phyloP scores from a whole-genome alignment of 2,113 vertebrate genomes.

The Nothocercus nigrocapillus region DNA sequence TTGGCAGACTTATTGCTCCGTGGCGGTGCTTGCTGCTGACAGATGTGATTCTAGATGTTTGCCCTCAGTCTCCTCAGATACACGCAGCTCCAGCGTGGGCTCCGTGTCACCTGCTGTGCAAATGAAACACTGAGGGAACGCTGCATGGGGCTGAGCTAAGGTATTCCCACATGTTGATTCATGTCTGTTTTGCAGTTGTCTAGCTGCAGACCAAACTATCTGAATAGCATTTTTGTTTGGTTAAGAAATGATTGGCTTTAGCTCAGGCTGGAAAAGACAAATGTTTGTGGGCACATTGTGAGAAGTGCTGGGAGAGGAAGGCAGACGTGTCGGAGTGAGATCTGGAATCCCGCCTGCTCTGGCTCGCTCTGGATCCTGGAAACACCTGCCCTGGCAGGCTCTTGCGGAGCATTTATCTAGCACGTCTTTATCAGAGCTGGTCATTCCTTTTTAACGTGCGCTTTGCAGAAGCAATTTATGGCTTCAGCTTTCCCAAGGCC shows the following conservation, averaged over 20 bases:
- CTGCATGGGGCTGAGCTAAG: background rate
- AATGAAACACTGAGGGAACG: background rate
- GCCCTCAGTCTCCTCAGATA: background rate
- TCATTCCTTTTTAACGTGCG: background rate
- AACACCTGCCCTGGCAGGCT: background rate
- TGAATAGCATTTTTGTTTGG: background rate
- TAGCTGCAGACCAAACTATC: background rate
- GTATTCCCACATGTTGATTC: background rate
- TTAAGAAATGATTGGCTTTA: background rate
- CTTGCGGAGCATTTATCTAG: background rate
- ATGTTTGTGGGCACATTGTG: background rate
- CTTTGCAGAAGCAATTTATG: slow-evolving; percentile 7
- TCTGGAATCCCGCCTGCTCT: background rate
- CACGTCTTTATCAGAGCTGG: background rate
- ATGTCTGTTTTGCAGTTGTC: background rate
- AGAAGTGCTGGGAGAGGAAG: background rate
- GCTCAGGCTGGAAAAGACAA: background rate
- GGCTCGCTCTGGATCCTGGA: background rate
- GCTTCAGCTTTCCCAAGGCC: background rate
- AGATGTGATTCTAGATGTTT: background rate
- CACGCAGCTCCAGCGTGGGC: background rate
- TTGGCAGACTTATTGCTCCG: background rate
- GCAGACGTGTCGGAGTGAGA: rapidly evolving
- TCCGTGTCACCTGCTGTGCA: background rate
- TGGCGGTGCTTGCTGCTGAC: slow-evolving; percentile 21